A percentile compares a stretch with the other conserved stretches of the same genome.
phyloP scores from a whole-genome alignment of 2,113 vertebrate genomes.

The Brachionichthys hirsutus region DNA sequence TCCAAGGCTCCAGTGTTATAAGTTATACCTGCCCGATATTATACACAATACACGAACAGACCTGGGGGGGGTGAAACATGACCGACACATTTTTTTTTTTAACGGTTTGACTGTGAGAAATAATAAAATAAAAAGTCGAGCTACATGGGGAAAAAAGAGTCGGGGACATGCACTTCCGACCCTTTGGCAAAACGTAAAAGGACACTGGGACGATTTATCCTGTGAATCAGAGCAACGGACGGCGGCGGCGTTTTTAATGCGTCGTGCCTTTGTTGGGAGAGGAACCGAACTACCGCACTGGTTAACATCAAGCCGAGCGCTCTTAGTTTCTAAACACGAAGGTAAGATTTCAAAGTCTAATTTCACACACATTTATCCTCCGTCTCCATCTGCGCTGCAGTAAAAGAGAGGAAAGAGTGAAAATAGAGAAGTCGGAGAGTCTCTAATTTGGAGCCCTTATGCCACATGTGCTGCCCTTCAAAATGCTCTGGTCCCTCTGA shows the following conservation, averaged over 20 bases:
- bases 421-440: conserved; percentile 70
- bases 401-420: conserved; percentile 62
- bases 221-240: conserved; percentile 41
- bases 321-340: conserved; percentile 10
- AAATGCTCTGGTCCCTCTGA: conserved; percentile 68
- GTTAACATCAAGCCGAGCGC: neutral
- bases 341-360: conserved; percentile 9
- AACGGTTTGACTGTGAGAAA: conserved; percentile 62
- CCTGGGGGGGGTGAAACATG: conserved; percentile 60
- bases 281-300: too few species aligned
- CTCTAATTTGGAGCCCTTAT: conserved; percentile 78
- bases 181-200: conserved; percentile 56
- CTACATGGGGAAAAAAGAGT: conserved; percentile 39
- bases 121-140: conserved; percentile 38
- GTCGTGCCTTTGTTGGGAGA: neutral
- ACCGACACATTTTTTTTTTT: conserved; percentile 50
- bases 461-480: conserved; percentile 75
- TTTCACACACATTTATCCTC: conserved; percentile 11
- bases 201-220: conserved; percentile 37
- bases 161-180: conserved; percentile 46
- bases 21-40: conserved; percentile 27
- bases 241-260: conserved; percentile 9
- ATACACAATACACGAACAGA: conserved; percentile 40
- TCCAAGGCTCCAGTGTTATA: conserved; percentile 25
- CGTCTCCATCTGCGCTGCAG: conserved; percentile 52